Conservation (phyloP, 2,888 invertebrate species). For the Lochmaea capreae region DNA sequence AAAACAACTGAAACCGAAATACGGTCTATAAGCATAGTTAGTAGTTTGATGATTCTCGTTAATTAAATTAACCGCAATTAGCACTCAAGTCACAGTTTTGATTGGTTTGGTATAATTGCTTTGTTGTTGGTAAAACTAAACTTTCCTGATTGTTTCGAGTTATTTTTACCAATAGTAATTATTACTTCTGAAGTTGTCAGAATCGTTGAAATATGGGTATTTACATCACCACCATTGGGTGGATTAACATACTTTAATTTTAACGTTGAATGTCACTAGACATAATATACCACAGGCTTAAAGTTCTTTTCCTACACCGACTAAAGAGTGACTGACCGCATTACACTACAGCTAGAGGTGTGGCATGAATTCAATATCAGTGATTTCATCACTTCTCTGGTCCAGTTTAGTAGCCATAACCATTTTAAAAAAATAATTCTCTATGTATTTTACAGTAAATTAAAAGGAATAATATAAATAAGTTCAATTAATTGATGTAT, state of each 20-base stretch:
- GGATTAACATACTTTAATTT: not conserved
- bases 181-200: not conserved
- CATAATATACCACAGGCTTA: not conserved
- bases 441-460: too few relatives aligned
- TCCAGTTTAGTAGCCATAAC: too few relatives aligned
- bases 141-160: slow-evolving; percentile 1
- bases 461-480: too few relatives aligned
- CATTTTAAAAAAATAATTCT: too few relatives aligned
- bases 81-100: not conserved
- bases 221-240: not conserved
- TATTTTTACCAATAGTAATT: slow-evolving; percentile 1
- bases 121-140: not conserved
- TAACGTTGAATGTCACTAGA: not conserved
- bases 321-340: too few relatives aligned
- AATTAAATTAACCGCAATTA: not conserved
- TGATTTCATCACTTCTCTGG: too few relatives aligned
- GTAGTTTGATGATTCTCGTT: not conserved
- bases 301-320: too few relatives aligned
- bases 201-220: not conserved
- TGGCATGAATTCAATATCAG: too few relatives aligned
- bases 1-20: not conserved
- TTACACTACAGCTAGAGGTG: too few relatives aligned
- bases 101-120: not conserved
- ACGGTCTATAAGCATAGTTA: not conserved
- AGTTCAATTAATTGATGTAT: too few relatives aligned